Conservation (phyloP, 2,797 vertebrate genomes). For the Mormyrops attenuatus region DNA sequence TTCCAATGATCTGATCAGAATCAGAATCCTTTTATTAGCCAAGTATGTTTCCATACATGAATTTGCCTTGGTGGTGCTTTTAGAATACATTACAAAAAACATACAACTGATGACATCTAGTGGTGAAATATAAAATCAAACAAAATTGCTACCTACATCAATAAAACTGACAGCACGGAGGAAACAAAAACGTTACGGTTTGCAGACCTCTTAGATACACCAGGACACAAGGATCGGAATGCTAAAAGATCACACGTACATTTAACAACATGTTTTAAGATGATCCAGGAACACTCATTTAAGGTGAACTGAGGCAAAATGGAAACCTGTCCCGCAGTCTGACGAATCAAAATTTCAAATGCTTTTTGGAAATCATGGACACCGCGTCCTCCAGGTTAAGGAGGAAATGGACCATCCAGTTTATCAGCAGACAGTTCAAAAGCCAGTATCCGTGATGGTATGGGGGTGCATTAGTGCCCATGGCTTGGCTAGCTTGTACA, state of each 20-base stretch:
- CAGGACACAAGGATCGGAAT: not conserved
- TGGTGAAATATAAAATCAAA: not conserved
- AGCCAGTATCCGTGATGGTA: not conserved
- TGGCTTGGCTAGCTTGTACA: not conserved
- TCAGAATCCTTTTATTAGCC: too few species aligned
- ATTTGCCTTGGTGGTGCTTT: too few species aligned
- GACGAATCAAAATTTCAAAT: not conserved
- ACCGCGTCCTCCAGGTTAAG: not conserved
- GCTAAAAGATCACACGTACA: not conserved
- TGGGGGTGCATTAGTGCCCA: not conserved
- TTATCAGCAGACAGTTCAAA: not conserved
- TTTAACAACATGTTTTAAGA: not conserved
- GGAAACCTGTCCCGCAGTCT: not conserved
- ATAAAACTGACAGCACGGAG: not conserved
- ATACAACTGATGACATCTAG: not conserved
- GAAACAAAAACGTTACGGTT: not conserved
- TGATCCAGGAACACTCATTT: not conserved
- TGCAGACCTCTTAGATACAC: not conserved
- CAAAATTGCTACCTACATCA: not conserved
- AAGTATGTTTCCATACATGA: too few species aligned
- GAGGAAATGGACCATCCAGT: not conserved
- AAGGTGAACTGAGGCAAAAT: not conserved
- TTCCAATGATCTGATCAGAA: not conserved
- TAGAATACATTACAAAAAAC: too few species aligned
- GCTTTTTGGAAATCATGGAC: not conserved